Conservation (phyloP, 2,888 invertebrate genomes). For the Eupithecia pulchellata region DNA sequence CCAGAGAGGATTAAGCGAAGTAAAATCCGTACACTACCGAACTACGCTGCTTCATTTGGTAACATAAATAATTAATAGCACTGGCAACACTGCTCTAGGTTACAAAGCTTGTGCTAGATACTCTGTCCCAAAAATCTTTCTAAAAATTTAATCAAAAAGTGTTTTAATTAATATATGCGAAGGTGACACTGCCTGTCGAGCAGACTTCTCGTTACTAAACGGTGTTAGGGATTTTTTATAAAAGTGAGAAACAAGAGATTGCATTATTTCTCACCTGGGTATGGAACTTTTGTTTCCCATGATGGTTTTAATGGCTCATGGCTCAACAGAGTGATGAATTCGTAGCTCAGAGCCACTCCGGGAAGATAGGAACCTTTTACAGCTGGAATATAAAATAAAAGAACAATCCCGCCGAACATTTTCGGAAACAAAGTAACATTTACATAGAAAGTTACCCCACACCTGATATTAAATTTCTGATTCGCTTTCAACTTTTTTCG, state of each 20-base stretch:
- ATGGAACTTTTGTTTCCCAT: neutral
- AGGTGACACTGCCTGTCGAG: neutral
- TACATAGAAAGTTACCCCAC: slow-evolving; percentile 45
- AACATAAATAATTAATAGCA: slow-evolving; percentile 47
- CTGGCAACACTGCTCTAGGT: slow-evolving; percentile 41
- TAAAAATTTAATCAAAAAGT: too few relatives aligned
- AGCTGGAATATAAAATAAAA: neutral
- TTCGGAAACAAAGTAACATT: slow-evolving; percentile 37
- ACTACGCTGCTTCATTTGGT: slow-evolving; percentile 47
- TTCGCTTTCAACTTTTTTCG: slow-evolving; percentile 44
- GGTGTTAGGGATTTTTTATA: neutral
- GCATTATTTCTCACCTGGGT: neutral
- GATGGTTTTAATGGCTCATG: neutral
- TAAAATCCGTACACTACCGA: slow-evolving; percentile 46
- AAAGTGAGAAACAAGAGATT: neutral
- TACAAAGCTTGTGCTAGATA: slow-evolving; percentile 37
- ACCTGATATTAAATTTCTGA: slow-evolving; percentile 54
- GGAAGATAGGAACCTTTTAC: neutral
- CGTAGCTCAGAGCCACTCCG: neutral
- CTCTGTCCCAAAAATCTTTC: neutral
- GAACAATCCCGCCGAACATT: neutral
- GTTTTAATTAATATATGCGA: too few relatives aligned
- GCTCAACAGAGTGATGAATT: neutral
- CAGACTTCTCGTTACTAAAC: neutral
- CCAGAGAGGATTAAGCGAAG: slow-evolving; percentile 42